phyloP scores from a whole-genome alignment of 2,113 vertebrate species.

The Hylia prasina region DNA sequence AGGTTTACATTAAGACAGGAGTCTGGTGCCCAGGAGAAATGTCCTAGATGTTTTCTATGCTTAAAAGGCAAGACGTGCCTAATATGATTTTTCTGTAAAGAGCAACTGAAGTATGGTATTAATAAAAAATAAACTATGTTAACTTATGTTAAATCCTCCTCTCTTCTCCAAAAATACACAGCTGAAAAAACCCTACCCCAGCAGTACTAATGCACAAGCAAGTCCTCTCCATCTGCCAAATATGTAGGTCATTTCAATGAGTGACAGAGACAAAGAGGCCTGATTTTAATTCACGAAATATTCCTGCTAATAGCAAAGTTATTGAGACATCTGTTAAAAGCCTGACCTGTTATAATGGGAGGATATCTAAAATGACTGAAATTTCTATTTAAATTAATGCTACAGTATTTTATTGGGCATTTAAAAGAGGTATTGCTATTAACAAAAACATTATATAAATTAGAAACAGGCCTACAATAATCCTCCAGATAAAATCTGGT shows the following conservation, averaged over 20 bases:
- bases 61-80: constrained; percentile 39
- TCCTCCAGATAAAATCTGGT: constrained; percentile 53
- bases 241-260: constrained; percentile 52
- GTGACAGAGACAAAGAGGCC: constrained; percentile 56
- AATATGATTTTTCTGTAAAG: constrained; percentile 41
- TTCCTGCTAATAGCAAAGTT: constrained; percentile 56
- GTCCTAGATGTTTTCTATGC: constrained; percentile 34
- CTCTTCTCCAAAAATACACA: constrained; percentile 43
- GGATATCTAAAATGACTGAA: constrained; percentile 25
- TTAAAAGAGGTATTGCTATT: constrained; percentile 47
- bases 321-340: constrained; percentile 63
- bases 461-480: constrained; percentile 40
- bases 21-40: constrained; percentile 28
- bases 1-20: constrained; percentile 39
- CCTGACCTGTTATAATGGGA: constrained; percentile 51
- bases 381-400: constrained; percentile 57
- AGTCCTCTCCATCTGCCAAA: constrained; percentile 60
- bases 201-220: constrained; percentile 42
- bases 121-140: constrained; percentile 64
- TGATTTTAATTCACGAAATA: constrained; percentile 64
- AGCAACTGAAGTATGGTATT: constrained; percentile 46
- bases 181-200: constrained; percentile 19
- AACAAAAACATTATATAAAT: constrained; percentile 57
- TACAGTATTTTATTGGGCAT: constrained; percentile 24
- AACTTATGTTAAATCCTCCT: constrained; percentile 59